phyloP scores from a whole-genome alignment of 2,113 vertebrate genomes.

The Chinchilla lanigera region DNA sequence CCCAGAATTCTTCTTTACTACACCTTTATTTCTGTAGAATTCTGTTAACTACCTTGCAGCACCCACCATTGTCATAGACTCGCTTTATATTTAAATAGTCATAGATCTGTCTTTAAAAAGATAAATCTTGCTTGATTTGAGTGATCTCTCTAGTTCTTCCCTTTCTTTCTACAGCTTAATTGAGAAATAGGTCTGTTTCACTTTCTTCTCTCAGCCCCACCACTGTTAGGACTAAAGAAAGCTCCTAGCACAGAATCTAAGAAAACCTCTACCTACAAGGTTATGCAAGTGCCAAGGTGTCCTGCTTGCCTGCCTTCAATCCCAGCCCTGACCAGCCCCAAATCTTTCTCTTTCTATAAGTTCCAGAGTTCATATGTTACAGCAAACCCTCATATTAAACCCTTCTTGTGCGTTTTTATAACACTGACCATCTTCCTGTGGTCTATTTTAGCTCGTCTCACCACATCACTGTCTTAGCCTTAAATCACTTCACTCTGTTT shows the following conservation, averaged over 20 bases:
- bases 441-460: background rate
- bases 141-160: background rate
- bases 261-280: background rate
- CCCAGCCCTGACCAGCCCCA: background rate
- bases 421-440: background rate
- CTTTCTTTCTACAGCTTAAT: background rate
- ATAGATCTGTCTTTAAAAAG: background rate
- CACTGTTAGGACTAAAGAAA: background rate
- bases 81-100: background rate
- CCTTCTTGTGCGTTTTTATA: background rate
- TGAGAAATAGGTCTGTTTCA: background rate
- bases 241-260: background rate
- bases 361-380: background rate
- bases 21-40: background rate
- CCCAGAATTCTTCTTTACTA: background rate
- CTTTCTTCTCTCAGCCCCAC: background rate
- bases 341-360: background rate
- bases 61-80: background rate
- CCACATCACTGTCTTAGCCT: background rate
- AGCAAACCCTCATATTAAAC: background rate
- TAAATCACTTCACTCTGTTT: background rate
- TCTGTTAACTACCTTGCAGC: background rate
- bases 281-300: fast-evolving
- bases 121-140: background rate
- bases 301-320: background rate